Percentiles rank a stretch among this genome's conserved stretches.
These are phyloP conservation scores for Phrynocephalus versicolor DNA, from an alignment of 2,113 vertebrate genomes.

Conservation along the genomic window DNA sequence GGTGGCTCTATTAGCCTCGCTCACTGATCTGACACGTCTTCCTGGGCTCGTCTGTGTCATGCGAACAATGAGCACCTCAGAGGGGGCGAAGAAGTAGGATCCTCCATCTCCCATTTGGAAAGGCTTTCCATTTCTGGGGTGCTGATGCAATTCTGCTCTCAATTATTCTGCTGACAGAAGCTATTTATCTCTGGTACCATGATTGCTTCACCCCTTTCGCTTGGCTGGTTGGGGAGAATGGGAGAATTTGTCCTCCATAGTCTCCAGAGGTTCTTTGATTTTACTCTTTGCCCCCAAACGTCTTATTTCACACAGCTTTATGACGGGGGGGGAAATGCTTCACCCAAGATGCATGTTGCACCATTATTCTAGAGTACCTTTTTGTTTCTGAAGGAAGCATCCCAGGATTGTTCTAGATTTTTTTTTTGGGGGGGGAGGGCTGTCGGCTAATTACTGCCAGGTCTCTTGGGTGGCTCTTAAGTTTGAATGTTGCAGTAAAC, in stretches of 20 bases:
- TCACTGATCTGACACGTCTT: conserved; percentile 20
- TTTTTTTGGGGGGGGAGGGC: no score
- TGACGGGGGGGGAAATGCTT: no score
- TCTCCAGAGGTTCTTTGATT: not conserved
- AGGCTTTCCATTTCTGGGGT: not conserved
- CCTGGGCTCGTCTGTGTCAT: not conserved
- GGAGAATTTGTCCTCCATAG: no score
- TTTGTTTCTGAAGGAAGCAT: no score
- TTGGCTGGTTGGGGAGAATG: not conserved
- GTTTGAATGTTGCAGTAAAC: no score
- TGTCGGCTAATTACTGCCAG: no score
- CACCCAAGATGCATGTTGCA: not conserved
- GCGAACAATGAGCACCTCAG: conserved; percentile 15
- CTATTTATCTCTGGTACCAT: not conserved
- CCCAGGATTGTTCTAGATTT: no score
- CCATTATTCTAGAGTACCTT: not conserved
- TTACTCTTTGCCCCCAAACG: not conserved
- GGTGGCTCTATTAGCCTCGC: conserved; percentile 4
- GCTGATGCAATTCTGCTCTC: not conserved
- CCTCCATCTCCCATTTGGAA: not conserved
- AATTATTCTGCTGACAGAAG: conserved; percentile 6
- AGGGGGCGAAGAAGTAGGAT: not conserved
- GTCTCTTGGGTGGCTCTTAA: no score
- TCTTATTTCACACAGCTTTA: not conserved
- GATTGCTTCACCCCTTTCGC: not conserved